phyloP scores from a whole-genome alignment of 2,797 vertebrate genomes.

The Spea hammondii region DNA sequence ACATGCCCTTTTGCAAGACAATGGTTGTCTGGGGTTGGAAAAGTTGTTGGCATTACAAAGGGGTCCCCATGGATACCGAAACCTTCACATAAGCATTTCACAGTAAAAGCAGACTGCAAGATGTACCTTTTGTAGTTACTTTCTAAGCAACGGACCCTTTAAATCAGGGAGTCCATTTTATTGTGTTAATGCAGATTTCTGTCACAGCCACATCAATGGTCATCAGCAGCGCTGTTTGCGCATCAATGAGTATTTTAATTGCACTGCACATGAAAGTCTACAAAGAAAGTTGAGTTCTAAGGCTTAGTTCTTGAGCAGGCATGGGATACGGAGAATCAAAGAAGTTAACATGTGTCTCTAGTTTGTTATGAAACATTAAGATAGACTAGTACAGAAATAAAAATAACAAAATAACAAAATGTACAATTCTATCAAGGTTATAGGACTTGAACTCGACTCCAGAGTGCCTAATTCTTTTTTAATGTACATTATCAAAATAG shows the following conservation, averaged over 20 bases:
- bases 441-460: too few species aligned
- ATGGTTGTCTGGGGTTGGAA: constrained; percentile 64
- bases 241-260: constrained; percentile 70
- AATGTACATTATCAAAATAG: background rate
- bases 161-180: constrained; percentile 64
- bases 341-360: too few species aligned
- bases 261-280: constrained; percentile 60
- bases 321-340: too few species aligned
- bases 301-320: too few species aligned
- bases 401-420: too few species aligned
- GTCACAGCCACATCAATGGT: constrained; percentile 67
- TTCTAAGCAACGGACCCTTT: constrained; percentile 67
- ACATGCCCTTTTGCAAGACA: constrained; percentile 65
- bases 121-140: constrained; percentile 66
- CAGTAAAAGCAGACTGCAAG: constrained; percentile 64
- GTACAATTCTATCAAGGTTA: too few species aligned
- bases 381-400: too few species aligned
- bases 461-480: background rate
- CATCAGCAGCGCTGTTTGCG: constrained; percentile 63
- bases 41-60: constrained; percentile 68
- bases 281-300: constrained; percentile 55
- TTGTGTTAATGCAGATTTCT: constrained; percentile 73
- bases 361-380: too few species aligned
- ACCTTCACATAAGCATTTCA: constrained; percentile 66
- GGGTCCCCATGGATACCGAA: constrained; percentile 69